A percentile compares a stretch with the other conserved stretches of the same genome.
phyloP scores from a whole-genome alignment of 2,888 invertebrate species.

The Teleiodes luculella region DNA sequence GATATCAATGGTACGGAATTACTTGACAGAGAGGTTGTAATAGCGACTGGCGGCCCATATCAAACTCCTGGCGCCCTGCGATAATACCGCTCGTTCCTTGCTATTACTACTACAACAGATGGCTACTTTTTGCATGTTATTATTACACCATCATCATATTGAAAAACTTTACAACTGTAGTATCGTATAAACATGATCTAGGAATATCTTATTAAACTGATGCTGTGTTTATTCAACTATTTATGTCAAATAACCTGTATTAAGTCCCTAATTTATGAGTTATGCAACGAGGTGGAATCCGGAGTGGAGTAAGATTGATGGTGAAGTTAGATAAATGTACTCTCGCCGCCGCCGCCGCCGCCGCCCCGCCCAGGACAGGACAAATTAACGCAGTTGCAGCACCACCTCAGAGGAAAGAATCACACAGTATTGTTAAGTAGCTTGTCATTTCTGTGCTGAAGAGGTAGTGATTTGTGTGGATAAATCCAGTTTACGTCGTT shows the following conservation, averaged over 20 bases:
- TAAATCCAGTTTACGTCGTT: no score
- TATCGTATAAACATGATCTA: no score
- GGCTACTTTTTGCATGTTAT: no score
- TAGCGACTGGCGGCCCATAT: not conserved
- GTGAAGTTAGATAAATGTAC: not conserved
- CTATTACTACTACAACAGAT: no score
- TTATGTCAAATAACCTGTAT: not conserved
- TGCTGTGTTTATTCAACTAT: not conserved
- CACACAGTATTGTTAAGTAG: no score
- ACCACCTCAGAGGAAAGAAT: not conserved
- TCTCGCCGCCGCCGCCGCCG: not conserved
- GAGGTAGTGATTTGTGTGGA: no score
- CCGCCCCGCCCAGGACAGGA: not conserved
- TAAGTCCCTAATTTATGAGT: not conserved
- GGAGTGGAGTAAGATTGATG: not conserved
- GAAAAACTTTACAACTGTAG: no score
- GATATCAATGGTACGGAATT: conserved; percentile 6
- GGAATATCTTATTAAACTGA: not conserved
- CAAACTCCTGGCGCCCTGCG: not conserved
- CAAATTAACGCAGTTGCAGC: not conserved
- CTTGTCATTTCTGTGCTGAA: no score
- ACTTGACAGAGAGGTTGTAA: conserved; percentile 1
- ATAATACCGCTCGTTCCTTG: no score
- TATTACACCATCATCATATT: no score
- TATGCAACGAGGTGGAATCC: not conserved